Evolutionary conservation across 2,888 invertebrate genomes (phyloP).

Genomic region (Seira sanloemensis): DNA sequence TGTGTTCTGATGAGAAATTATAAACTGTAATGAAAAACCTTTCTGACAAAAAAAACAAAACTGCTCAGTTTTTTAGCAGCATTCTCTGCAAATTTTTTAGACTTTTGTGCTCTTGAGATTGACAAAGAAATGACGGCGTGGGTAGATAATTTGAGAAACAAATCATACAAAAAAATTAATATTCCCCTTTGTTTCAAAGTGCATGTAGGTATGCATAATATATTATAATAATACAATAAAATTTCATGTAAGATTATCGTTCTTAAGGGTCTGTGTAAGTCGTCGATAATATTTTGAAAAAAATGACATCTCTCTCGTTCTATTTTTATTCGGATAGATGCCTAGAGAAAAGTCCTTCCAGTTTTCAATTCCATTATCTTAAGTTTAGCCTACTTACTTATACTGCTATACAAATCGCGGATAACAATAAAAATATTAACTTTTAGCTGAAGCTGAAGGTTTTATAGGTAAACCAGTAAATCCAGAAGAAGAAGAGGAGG

Average conservation of each 20-base stretch:
- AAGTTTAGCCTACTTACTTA: background rate
- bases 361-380: background rate
- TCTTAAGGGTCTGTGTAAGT: too few species aligned
- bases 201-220: background rate
- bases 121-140: constrained; percentile 43
- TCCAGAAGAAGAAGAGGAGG: background rate
- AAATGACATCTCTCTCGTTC: constrained; percentile 1
- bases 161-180: background rate
- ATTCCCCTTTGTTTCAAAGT: background rate
- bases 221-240: too few species aligned
- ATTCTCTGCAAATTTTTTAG: constrained; percentile 47
- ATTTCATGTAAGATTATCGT: too few species aligned
- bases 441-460: background rate
- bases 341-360: background rate
- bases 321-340: background rate
- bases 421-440: background rate
- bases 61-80: constrained; percentile 59
- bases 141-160: background rate
- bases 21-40: too few species aligned
- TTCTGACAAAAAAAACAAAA: constrained; percentile 38
- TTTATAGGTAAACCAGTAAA: background rate
- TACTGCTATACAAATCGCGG: background rate
- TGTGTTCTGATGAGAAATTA: constrained; percentile 54
- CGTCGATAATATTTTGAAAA: background rate
- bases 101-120: constrained; percentile 66